Percentiles rank a stretch among this genome's conserved stretches.
Conservation (phyloP, 2,888 invertebrate species). For the Melinaea marsaeus region DNA sequence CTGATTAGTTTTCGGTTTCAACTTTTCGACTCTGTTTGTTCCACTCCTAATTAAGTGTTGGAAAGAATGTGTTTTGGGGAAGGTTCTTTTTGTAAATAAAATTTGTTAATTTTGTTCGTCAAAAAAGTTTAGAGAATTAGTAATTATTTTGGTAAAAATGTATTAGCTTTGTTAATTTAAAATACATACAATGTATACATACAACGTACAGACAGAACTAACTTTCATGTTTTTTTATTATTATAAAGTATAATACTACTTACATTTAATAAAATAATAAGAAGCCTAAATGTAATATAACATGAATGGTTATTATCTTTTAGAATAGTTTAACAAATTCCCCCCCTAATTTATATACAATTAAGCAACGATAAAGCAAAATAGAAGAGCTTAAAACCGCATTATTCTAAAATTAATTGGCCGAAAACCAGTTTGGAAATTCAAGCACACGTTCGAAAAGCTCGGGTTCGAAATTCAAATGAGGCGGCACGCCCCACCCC, state of each 20-base stretch:
- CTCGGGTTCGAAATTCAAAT: slow-evolving; percentile 76
- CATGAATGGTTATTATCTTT: slow-evolving; percentile 9
- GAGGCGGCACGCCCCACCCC: slow-evolving; percentile 74
- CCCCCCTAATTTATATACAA: slow-evolving; percentile 45
- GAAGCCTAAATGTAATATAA: not conserved
- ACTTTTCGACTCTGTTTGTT: slow-evolving; percentile 34
- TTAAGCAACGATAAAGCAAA: slow-evolving; percentile 62
- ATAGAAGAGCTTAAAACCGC: slow-evolving; percentile 57
- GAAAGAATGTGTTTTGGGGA: slow-evolving; percentile 3
- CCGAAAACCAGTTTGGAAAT: slow-evolving; percentile 66
- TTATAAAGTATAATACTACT: no score
- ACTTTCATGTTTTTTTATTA: no score
- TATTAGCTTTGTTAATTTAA: no score
- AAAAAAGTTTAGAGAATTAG: no score
- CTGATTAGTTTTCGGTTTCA: slow-evolving; percentile 46
- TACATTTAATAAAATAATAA: no score
- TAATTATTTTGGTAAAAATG: no score
- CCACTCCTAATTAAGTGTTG: slow-evolving; percentile 29
- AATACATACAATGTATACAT: no score
- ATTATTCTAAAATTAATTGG: slow-evolving; percentile 75
- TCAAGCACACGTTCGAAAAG: slow-evolving; percentile 73
- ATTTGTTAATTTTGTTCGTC: not conserved
- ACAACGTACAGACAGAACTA: no score
- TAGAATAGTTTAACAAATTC: slow-evolving; percentile 28
- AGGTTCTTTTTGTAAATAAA: not conserved